Conservation (phyloP, 1,140 invertebrate genomes). For the Phortica variegata region DNA sequence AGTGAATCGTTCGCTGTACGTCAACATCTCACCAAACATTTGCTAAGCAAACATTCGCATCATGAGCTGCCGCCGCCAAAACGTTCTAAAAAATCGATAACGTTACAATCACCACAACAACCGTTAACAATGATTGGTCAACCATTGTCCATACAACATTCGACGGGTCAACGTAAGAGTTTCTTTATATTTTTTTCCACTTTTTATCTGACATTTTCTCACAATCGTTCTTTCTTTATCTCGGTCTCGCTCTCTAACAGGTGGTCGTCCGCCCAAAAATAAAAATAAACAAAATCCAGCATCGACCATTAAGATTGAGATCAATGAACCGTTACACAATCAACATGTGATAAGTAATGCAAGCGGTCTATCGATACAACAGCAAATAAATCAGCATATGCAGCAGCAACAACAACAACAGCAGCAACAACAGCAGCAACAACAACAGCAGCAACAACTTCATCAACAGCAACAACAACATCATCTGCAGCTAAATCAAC, state of each 20-base stretch:
- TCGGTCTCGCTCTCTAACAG: slow-evolving; percentile 12
- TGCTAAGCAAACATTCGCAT: slow-evolving; percentile 51
- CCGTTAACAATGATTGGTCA: slow-evolving; percentile 49
- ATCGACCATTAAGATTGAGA: slow-evolving; percentile 49
- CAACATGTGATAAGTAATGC: slow-evolving; percentile 51
- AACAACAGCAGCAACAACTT: slow-evolving; percentile 27
- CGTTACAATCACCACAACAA: slow-evolving; percentile 43
- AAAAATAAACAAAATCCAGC: slow-evolving; percentile 42
- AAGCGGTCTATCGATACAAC: slow-evolving; percentile 49
- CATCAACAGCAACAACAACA: slow-evolving; percentile 37
- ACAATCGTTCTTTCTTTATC: not conserved
- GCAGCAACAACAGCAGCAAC: slow-evolving; percentile 18
- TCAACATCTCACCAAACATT: slow-evolving; percentile 54
- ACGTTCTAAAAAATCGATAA: slow-evolving; percentile 49
- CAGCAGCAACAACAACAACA: slow-evolving; percentile 34
- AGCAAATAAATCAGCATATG: slow-evolving; percentile 53
- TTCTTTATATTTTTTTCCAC: not conserved
- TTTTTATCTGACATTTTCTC: not conserved
- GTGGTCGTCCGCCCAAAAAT: slow-evolving; percentile 50
- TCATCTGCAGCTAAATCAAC: slow-evolving; percentile 40
- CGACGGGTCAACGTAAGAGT: slow-evolving; percentile 49
- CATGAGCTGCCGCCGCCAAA: slow-evolving; percentile 51
- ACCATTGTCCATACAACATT: slow-evolving; percentile 45
- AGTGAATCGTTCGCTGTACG: slow-evolving; percentile 53
- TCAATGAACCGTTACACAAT: slow-evolving; percentile 50